Conservation (phyloP, 2,888 invertebrate species). For the Ormyrus rosae region DNA sequence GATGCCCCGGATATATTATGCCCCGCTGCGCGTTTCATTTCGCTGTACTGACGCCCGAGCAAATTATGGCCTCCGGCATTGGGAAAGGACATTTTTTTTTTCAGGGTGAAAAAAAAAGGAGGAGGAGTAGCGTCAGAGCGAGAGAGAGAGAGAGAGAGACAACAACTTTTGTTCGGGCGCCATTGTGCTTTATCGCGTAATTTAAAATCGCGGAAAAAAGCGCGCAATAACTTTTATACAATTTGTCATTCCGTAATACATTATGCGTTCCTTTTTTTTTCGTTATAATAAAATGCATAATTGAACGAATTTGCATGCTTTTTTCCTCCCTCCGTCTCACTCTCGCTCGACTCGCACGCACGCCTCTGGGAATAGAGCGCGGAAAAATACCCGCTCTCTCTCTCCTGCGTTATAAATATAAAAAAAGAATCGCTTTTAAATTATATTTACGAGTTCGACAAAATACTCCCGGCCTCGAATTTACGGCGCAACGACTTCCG, state of each 20-base stretch:
- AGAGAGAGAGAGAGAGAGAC: constrained; percentile 34
- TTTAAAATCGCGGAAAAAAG: constrained; percentile 56
- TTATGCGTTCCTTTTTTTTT: constrained; percentile 48
- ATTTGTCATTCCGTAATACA: constrained; percentile 57
- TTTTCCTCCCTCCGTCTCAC: constrained; percentile 13
- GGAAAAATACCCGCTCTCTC: neutral
- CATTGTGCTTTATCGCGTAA: constrained; percentile 58
- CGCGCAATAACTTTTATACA: constrained; percentile 57
- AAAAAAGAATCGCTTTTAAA: constrained; percentile 46
- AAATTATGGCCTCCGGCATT: constrained; percentile 55
- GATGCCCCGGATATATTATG: constrained; percentile 52
- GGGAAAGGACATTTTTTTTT: constrained; percentile 50
- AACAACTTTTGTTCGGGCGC: constrained; percentile 55
- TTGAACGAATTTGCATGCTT: constrained; percentile 56
- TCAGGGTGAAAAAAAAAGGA: constrained; percentile 18
- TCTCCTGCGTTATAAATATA: constrained; percentile 41
- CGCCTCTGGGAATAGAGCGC: constrained; percentile 37
- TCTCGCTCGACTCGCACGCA: neutral
- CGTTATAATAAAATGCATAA: constrained; percentile 53
- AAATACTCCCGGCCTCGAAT: constrained; percentile 35
- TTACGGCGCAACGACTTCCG: constrained; percentile 45
- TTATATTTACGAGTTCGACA: constrained; percentile 47
- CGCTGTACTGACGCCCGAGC: constrained; percentile 46
- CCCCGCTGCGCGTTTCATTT: constrained; percentile 48
- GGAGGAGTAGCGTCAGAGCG: neutral